A percentile compares a stretch with the other conserved stretches of the same genome.
These are phyloP conservation scores for Cephalopholis sonnerati DNA, from an alignment of 2,113 vertebrate genomes.

Conservation along the genomic window DNA sequence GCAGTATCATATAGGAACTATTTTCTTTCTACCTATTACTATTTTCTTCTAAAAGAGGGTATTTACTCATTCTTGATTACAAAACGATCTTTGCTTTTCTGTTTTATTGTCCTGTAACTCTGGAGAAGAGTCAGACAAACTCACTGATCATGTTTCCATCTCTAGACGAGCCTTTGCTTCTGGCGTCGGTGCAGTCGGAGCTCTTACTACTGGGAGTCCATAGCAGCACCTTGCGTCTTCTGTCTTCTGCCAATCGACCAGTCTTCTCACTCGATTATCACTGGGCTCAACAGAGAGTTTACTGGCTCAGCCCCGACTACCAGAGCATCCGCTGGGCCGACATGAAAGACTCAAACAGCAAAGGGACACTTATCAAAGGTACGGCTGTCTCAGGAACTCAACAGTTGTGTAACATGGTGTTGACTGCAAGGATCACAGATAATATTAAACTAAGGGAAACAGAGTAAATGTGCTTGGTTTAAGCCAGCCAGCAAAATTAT, in stretches of 20 bases:
- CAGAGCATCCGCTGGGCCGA: conserved; percentile 91
- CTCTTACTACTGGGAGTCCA: conserved; percentile 87
- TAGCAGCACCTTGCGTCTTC: conserved; percentile 82
- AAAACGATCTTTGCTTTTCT: not conserved
- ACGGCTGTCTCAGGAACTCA: not conserved
- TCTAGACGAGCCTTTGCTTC: conserved; percentile 87
- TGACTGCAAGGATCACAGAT: not conserved
- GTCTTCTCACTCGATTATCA: conserved; percentile 92
- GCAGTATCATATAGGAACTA: too few species aligned
- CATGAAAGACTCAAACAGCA: conserved; percentile 75
- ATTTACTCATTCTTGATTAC: not conserved
- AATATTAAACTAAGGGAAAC: not conserved
- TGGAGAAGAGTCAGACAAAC: not conserved
- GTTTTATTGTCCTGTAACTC: not conserved
- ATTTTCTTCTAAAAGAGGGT: too few species aligned
- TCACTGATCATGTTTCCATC: not conserved
- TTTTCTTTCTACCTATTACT: too few species aligned
- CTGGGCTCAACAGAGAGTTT: conserved; percentile 85
- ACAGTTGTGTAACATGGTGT: not conserved
- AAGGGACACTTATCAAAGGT: conserved; percentile 92
- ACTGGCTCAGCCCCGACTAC: conserved; percentile 91
- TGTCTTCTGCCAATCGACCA: conserved; percentile 80
- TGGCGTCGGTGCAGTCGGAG: conserved; percentile 89
- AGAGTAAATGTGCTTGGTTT: not conserved
- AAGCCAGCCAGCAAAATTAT: not conserved